These are phyloP conservation scores for Lonchura striata DNA, from an alignment of 2,113 vertebrate genomes.

Conservation along the genomic window DNA sequence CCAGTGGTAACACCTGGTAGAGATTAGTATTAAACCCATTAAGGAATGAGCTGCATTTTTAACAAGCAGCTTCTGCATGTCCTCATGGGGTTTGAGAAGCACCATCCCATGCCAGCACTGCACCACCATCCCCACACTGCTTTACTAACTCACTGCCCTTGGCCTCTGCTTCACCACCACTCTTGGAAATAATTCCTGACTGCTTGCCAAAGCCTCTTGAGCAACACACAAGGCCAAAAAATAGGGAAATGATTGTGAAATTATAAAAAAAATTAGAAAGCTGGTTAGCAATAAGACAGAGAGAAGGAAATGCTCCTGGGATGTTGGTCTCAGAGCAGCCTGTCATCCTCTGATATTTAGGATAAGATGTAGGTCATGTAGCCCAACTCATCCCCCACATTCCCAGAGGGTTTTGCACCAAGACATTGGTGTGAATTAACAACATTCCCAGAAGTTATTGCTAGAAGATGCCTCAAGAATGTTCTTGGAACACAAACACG, in stretches of 20 bases:
- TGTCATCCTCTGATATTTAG: not conserved
- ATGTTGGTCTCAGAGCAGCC: not conserved
- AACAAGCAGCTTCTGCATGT: conserved; percentile 32
- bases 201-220: not conserved
- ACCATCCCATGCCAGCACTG: not conserved
- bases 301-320: not conserved
- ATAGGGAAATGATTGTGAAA: not conserved
- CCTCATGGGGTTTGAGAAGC: not conserved
- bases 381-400: not conserved
- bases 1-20: conserved; percentile 44
- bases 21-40: conserved; percentile 16
- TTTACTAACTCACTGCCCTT: not conserved
- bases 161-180: conserved; percentile 14
- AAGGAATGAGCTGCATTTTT: conserved; percentile 1
- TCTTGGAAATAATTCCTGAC: not conserved
- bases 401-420: not conserved
- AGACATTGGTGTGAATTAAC: not conserved
- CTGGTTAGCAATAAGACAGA: not conserved
- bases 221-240: not conserved
- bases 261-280: not conserved
- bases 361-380: not conserved
- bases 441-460: not conserved
- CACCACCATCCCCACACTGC: not conserved
- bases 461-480: not conserved
- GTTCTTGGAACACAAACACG: not conserved